Conservation (phyloP, 2,113 vertebrate species). For the Neodon shergylaensis region DNA sequence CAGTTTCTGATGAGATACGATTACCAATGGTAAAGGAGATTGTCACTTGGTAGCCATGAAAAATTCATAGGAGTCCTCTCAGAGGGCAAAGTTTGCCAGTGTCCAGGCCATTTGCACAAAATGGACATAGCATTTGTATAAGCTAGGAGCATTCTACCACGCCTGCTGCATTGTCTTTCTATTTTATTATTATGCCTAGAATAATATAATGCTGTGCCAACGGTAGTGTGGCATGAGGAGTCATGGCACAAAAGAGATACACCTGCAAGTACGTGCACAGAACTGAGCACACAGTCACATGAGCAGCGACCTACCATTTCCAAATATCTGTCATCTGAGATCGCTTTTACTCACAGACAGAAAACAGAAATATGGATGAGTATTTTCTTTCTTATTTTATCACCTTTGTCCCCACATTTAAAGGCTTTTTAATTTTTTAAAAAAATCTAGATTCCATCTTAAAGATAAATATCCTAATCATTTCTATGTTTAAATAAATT, state of each 20-base stretch:
- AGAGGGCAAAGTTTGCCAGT: not conserved
- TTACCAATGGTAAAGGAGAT: not conserved
- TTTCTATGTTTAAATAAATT: not conserved
- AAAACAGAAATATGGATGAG: not conserved
- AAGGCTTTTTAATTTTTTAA: not conserved
- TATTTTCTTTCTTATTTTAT: not conserved
- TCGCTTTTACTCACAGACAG: not conserved
- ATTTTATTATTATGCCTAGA: not conserved
- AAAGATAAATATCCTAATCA: not conserved
- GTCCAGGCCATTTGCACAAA: not conserved
- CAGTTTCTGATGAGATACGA: not conserved
- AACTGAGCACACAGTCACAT: not conserved
- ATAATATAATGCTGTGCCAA: not conserved
- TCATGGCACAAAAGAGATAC: not conserved
- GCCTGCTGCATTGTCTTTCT: not conserved
- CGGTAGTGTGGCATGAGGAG: not conserved
- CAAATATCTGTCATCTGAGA: not conserved
- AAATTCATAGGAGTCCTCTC: not conserved
- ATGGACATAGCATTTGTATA: not conserved
- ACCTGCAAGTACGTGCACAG: not conserved
- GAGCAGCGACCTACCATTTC: not conserved
- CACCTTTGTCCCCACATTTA: not conserved
- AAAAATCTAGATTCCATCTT: not conserved
- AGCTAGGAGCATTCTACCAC: not conserved
- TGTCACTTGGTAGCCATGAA: not conserved